Base-by-base conservation (phyloP, 1,140 invertebrate species). In the Microplitis demolitor region DNA sequence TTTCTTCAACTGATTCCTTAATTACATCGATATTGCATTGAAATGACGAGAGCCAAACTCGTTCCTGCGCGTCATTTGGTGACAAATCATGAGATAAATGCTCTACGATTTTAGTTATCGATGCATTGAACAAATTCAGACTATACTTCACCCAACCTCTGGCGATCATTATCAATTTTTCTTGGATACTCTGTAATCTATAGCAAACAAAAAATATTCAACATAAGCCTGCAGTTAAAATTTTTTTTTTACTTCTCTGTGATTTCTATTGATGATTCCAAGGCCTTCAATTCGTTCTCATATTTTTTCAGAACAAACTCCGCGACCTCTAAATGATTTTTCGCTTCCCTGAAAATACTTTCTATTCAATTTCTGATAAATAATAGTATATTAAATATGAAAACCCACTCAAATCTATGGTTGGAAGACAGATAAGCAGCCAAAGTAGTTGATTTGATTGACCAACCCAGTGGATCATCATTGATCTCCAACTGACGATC, bases 131-230 rank as follows among this genome's bases (percentile, higher is more conserved):
- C 14, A 92, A 77, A 14, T 86, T 85, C 9, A 92, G 78, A 9
- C 89, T 89, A 81, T 91, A 92, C 79, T 92, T 92, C 1, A 89
- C 88, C 90, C 91, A 92, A 77, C 90, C 90, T 68, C 90, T 87
- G 24, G 88, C 88, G 9, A 92, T 80, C 79, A 92, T 91, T 16
- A 91, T 88, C 75, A 88, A 89, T 69, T 87, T 85, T 74, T 88
- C 87, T 62, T 87, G 82, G 16, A 90, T 83, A 56, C 88, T 87
- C 64, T 89, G 85, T 81, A 77, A 87, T 87, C 80, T 88, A 78
- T 24, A 24, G 24, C 24, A 24, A 24, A 24, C 24, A 24, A 24
- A 24, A 24, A 24, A 24, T 24, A 24, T 24, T 24, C 2, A 24
- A 24, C 24, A 24, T 24, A 24, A 24, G 24, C 24, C 24, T 24